Evolutionary conservation across 2,113 vertebrate species (phyloP), one percentile per base, ranked within the genome.

Genomic region (Lagopus leucura): DNA sequence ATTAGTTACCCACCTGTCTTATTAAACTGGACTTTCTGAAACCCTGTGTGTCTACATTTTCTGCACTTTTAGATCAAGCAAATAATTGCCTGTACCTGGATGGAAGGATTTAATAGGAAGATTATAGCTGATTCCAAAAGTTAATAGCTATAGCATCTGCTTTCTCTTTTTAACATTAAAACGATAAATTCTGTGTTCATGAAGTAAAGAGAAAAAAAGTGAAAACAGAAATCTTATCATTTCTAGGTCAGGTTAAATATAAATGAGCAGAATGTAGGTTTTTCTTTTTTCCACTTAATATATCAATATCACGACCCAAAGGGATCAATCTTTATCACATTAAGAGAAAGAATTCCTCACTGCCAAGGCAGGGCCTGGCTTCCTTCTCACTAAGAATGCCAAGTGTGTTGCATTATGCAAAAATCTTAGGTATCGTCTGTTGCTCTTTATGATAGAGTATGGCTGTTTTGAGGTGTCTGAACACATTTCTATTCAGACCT

Each of bases 1-100:
- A 98, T 98, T 98, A 98, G 98, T 97, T 98, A 98, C 97, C 98
- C 98, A 98, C 98, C 98, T 98, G 98, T 98, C 97, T 98, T 98
- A 97, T 98, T 98, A 98, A 98, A 98, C 96, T 97, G 98, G 98
- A 98, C 98, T 98, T 98, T 98, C 96, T 92, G 94, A 98, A 98
- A 97, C 96, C 96, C 97, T 94, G 91, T 97, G 97, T 97, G 96
- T 97, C 98, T 97, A 97, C 97, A 96, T 97, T 98, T 98, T 97
- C 97, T 95, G 94, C 96, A 97, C 97, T 96, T 98, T 97, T 97
- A 98, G 97, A 98, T 97, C 97, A 97, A 98, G 97, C 97, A 98
- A 98, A 98, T 98, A 98, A 98, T 98, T 98, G 96, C 95, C 92
- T 85, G 34, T 97, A 97, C 97, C 97, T 98, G 97, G 97, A 98